phyloP scores from a whole-genome alignment of 2,888 invertebrate species.

The Epistrophe grossulariae region DNA sequence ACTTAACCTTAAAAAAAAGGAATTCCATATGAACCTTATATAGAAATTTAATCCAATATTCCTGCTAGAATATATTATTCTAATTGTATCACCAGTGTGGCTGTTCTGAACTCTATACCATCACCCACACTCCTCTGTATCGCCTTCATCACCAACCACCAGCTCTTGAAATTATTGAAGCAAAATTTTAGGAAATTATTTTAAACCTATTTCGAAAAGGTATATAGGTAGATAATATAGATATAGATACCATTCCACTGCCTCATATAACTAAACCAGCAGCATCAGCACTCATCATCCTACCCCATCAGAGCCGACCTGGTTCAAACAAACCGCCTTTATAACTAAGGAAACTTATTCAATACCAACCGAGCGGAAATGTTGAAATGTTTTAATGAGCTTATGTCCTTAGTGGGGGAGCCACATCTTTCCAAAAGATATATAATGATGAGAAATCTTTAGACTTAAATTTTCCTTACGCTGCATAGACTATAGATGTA shows the following conservation, averaged over 20 bases:
- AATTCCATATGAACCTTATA: background rate
- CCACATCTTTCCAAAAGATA: slow-evolving; percentile 56
- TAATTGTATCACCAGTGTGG: background rate
- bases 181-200: slow-evolving; percentile 67
- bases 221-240: no score
- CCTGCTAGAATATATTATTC: background rate
- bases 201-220: slow-evolving; percentile 21
- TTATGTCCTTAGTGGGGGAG: slow-evolving; percentile 67
- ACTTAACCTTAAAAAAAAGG: background rate
- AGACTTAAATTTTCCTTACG: slow-evolving; percentile 55
- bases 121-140: background rate
- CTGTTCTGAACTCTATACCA: background rate
- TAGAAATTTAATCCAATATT: background rate
- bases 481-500: slow-evolving; percentile 51
- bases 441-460: slow-evolving; percentile 63
- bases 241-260: background rate
- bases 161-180: slow-evolving; percentile 60
- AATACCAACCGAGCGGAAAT: slow-evolving; percentile 70
- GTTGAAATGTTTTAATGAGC: slow-evolving; percentile 74
- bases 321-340: background rate
- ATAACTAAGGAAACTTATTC: slow-evolving; percentile 40
- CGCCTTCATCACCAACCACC: background rate
- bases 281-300: slow-evolving; percentile 16
- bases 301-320: slow-evolving; percentile 14
- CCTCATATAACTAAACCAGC: slow-evolving; percentile 5